Evolutionary conservation across 2,113 vertebrate species (phyloP), one percentile per base, ranked within the genome.

Genomic region (Catharus minimus): DNA sequence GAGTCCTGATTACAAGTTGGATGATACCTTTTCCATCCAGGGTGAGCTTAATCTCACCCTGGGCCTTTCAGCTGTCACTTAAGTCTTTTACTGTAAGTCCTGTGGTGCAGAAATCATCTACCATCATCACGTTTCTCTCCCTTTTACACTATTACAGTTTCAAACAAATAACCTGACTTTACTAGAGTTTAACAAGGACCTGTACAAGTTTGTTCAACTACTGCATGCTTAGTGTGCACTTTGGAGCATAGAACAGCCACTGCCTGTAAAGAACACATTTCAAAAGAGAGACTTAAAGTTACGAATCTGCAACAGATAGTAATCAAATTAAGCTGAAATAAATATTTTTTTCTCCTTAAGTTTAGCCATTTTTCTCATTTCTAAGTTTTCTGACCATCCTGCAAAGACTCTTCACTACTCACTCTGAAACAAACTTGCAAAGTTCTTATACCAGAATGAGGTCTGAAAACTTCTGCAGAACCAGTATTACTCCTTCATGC

Each of bases 391-490:
- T 27, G 9, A 39, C 61, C 58, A 41, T 20, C 32, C 41, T 47
- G 30, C 28, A 58, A 78, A 88, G 66, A 43, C 30, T n/a, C 33
- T 87, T 80, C 1, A 1, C 21, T 28, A 24, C 19, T 56, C 39
- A 47, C 33, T 47, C 57, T 55, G 41, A 84, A 71, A 68, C 16
- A 81, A 39, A 71, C 33, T 56, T 66, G 33, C 18, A 88, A 86
- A 53, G 27, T 36, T 67, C 26, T 84, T 56, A 50, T 0, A 50
- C 58, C 1, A 7, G 15, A 93, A 86, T 18, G 57, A 88, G 60
- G 53, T 57, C 84, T 90, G 62, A 82, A 95, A 96, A 75, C 22
- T 71, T 76, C 57, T 39, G 26, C 53, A 95, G 81, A 88, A 72
- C 66, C 18, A 1, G 2, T 85, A 79, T 39, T 87, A 89, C 47